Percentiles rank a stretch among this genome's conserved stretches.
phyloP scores from a whole-genome alignment of 2,888 invertebrate genomes.

The Eupithecia tripunctaria region DNA sequence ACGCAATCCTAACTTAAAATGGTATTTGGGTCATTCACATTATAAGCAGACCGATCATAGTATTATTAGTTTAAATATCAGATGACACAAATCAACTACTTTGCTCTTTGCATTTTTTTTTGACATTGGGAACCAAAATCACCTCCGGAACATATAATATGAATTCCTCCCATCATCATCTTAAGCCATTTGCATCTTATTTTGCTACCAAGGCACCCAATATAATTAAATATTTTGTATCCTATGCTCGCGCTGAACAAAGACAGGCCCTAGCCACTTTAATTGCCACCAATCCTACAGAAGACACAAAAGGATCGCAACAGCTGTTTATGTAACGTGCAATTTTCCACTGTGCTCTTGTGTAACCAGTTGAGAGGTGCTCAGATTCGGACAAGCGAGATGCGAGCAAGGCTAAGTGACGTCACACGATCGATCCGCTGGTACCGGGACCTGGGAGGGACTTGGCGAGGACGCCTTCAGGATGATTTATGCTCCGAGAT shows the following conservation, averaged over 20 bases:
- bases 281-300: background rate
- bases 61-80: background rate
- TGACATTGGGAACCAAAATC: background rate
- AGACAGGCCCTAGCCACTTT: background rate
- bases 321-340: slow-evolving; percentile 21
- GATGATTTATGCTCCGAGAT: slow-evolving; percentile 34
- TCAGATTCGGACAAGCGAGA: slow-evolving; percentile 40
- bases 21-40: background rate
- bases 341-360: slow-evolving; percentile 38
- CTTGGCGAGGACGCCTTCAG: slow-evolving; percentile 29
- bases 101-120: background rate
- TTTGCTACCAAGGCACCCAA: background rate
- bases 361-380: slow-evolving; percentile 39
- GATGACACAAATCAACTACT: background rate
- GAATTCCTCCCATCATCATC: background rate
- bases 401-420: slow-evolving; percentile 73
- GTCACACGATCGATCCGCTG: slow-evolving; percentile 74
- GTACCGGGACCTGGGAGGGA: slow-evolving; percentile 38
- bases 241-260: slow-evolving; percentile 10
- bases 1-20: background rate
- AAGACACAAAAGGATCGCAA: slow-evolving; percentile 9
- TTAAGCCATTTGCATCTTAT: background rate
- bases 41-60: background rate
- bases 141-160: background rate
- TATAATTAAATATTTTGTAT: background rate